Evolutionary conservation across 2,113 vertebrate species (phyloP), one percentile per base, ranked within the genome.

Genomic region (Varanus komodoensis): DNA sequence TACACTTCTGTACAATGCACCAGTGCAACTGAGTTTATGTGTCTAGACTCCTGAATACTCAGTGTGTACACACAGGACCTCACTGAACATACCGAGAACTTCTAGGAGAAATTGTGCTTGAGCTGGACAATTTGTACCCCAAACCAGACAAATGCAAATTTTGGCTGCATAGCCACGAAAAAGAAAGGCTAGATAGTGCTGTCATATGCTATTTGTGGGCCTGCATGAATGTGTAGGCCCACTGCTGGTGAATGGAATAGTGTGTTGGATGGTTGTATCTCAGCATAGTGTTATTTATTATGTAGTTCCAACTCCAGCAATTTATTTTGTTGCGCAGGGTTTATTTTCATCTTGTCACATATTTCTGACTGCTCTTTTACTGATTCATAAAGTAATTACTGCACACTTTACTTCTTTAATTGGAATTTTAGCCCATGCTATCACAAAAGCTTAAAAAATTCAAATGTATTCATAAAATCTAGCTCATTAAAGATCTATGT

Each of bases 361-460:
- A 68, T 44, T 67, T 69, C 64, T 48, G 38, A 44, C 67, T 69
- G 38, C 38, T 15, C 38, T 84, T 25, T 29, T 69, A 44, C 67
- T 84, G 64, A 27, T 27, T 44, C 61, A 4, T 84, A 44, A 84
- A 84, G 61, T 84, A 84, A 84, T 84, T 68, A 84, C 67, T 32
- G 44, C 64, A 48, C 3, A 69, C n/a, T 69, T 84, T 69, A 32
- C 29, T 84, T 69, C 38, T 82, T 48, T 84, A 48, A 84, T 68
- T 84, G 82, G 67, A 50, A 84, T 48, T 69, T 69, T 69, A 48
- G 25, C 25, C 34, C 38, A 6, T 27, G 6, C 38, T 69, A 64
- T 29, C 6, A 44, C 27, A 48, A 67, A 84, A 48, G 34, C 61
- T 67, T 64, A 23, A 19, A 67, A n/a, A n/a, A 34, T 8, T 57